These are phyloP conservation scores for Lycia hirtaria DNA, from an alignment of 2,888 invertebrate species.

Conservation along the genomic window DNA sequence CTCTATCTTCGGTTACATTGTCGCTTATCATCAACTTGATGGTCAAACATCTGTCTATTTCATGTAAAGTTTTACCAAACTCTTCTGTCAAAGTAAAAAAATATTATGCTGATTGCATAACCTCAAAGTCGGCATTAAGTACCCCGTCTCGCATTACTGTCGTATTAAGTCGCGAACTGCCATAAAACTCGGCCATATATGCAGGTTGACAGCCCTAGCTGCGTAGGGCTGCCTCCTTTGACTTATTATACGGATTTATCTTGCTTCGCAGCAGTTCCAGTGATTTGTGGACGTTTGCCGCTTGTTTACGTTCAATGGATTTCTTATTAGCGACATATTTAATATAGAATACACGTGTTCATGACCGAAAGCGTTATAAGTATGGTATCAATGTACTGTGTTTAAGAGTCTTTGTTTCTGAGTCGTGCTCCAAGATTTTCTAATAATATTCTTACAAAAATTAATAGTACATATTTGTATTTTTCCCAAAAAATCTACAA, in stretches of 20 bases:
- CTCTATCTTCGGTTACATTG: no score
- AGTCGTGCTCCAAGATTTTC: no score
- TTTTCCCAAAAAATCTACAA: no score
- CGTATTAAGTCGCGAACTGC: slow-evolving; percentile 29
- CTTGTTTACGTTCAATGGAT: slow-evolving; percentile 26
- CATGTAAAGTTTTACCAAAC: no score
- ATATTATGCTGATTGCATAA: not conserved
- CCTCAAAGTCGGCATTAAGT: slow-evolving; percentile 42
- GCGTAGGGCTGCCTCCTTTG: slow-evolving; percentile 42
- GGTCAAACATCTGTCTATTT: no score
- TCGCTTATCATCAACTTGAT: no score
- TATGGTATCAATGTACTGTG: no score
- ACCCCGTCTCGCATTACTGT: slow-evolving; percentile 45
- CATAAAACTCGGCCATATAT: slow-evolving; percentile 37
- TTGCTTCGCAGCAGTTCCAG: slow-evolving; percentile 37
- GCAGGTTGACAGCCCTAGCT: slow-evolving; percentile 41
- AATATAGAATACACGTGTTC: slow-evolving; percentile 15
- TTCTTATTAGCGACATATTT: slow-evolving; percentile 23
- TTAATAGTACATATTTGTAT: no score
- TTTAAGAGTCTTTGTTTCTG: no score
- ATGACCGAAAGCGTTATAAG: slow-evolving; percentile 1
- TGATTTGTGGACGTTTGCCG: slow-evolving; percentile 35
- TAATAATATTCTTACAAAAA: no score
- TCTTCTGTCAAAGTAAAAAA: not conserved
- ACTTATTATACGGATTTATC: slow-evolving; percentile 47